phyloP scores from a whole-genome alignment of 2,888 invertebrate species.

The Ennomos erosarius region DNA sequence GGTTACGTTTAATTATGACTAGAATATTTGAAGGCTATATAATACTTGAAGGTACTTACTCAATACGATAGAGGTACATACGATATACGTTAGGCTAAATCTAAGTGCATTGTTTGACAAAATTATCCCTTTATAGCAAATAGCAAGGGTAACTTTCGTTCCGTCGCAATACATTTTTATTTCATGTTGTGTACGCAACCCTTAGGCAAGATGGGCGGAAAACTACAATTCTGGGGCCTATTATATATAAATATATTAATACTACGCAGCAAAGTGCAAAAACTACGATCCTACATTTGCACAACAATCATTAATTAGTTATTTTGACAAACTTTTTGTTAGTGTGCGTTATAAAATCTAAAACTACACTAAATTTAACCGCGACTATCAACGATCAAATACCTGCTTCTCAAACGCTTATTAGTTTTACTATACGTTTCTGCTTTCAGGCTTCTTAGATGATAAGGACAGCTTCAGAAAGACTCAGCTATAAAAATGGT shows the following conservation, averaged over 20 bases:
- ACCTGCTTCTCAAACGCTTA: too few relatives aligned
- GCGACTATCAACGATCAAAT: background rate
- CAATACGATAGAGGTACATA: background rate
- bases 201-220: too few relatives aligned
- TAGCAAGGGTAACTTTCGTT: too few relatives aligned
- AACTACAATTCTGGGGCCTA: too few relatives aligned
- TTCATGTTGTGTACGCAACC: too few relatives aligned
- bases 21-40: background rate
- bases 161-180: too few relatives aligned
- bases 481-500: too few relatives aligned
- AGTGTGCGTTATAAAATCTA: slow-evolving; percentile 8
- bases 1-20: slow-evolving; percentile 2
- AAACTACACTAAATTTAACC: background rate
- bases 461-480: too few relatives aligned
- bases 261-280: background rate
- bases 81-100: background rate
- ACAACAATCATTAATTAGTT: too few relatives aligned
- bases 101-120: background rate
- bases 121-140: too few relatives aligned
- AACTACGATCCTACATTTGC: background rate
- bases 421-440: too few relatives aligned
- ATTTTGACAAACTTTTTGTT: background rate
- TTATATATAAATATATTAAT: background rate
- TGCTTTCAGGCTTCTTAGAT: too few relatives aligned
- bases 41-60: background rate